Percentiles rank a stretch among this genome's conserved stretches.
Evolutionary conservation across 2,113 vertebrate species (phyloP).

Genomic region (Pterophyllum scalare): DNA sequence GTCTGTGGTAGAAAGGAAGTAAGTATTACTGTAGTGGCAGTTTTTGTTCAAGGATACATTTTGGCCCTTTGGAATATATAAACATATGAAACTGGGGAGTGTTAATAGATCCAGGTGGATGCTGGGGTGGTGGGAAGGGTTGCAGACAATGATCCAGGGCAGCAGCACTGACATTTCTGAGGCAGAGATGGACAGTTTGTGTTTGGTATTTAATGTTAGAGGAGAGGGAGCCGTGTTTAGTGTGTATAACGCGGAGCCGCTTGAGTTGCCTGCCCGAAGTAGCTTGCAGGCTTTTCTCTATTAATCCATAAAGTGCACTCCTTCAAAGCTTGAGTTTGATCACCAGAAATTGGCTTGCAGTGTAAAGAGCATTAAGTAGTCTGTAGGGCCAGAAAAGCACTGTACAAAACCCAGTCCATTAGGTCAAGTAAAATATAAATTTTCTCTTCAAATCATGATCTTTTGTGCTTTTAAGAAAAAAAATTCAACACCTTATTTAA

Average conservation of each 20-base stretch:
- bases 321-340: too few species aligned
- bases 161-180: not conserved
- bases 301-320: too few species aligned
- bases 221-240: not conserved
- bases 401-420: too few species aligned
- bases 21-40: not conserved
- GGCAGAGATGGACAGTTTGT: not conserved
- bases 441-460: not conserved
- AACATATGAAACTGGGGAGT: too few species aligned
- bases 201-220: not conserved
- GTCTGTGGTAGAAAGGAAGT: not conserved
- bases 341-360: too few species aligned
- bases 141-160: not conserved
- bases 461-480: rapidly evolving
- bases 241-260: not conserved
- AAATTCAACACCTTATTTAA: not conserved
- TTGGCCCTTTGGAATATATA: not conserved
- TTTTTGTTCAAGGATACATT: not conserved
- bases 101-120: not conserved
- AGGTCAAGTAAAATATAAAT: too few species aligned
- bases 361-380: too few species aligned
- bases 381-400: too few species aligned
- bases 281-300: not conserved
- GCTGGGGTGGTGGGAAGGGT: not conserved
- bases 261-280: not conserved